These are phyloP conservation scores for Hyles euphorbiae DNA, from an alignment of 1,140 invertebrate genomes.

Conservation along the genomic window DNA sequence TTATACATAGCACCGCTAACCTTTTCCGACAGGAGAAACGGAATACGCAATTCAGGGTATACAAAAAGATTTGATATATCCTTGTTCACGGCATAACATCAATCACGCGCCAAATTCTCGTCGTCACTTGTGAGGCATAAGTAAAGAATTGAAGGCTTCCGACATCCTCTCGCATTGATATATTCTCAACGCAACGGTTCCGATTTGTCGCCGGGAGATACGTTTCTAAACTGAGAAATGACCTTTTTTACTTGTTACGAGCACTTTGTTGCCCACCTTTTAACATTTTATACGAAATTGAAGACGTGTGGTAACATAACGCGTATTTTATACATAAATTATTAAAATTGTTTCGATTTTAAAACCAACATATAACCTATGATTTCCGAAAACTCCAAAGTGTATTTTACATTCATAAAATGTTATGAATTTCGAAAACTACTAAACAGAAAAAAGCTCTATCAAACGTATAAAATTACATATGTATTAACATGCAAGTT, in stretches of 20 bases:
- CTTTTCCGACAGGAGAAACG: slow-evolving; percentile 11
- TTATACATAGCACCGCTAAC: neutral
- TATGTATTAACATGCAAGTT: too few species aligned
- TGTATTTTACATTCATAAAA: too few species aligned
- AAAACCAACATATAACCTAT: too few species aligned
- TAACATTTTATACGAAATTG: neutral
- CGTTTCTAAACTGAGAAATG: slow-evolving; percentile 24
- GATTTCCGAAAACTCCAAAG: too few species aligned
- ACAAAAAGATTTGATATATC: slow-evolving; percentile 42
- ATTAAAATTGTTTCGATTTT: too few species aligned
- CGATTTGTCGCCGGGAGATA: slow-evolving; percentile 35
- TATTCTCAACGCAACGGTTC: slow-evolving; percentile 39
- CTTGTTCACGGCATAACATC: slow-evolving; percentile 39
- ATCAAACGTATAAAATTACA: too few species aligned
- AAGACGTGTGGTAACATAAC: neutral
- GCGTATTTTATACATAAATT: too few species aligned
- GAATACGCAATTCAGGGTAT: slow-evolving; percentile 24
- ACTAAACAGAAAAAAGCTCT: too few species aligned
- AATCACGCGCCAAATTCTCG: slow-evolving; percentile 41
- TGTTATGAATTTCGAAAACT: too few species aligned
- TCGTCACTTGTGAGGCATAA: slow-evolving; percentile 41
- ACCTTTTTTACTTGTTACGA: neutral
- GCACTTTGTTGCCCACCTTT: too few species aligned
- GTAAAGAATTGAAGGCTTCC: slow-evolving; percentile 43
- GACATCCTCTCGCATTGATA: slow-evolving; percentile 40